Percentiles rank a stretch among this genome's conserved stretches.
phyloP scores from a whole-genome alignment of 2,113 vertebrate genomes.

The Corvus hawaiiensis region DNA sequence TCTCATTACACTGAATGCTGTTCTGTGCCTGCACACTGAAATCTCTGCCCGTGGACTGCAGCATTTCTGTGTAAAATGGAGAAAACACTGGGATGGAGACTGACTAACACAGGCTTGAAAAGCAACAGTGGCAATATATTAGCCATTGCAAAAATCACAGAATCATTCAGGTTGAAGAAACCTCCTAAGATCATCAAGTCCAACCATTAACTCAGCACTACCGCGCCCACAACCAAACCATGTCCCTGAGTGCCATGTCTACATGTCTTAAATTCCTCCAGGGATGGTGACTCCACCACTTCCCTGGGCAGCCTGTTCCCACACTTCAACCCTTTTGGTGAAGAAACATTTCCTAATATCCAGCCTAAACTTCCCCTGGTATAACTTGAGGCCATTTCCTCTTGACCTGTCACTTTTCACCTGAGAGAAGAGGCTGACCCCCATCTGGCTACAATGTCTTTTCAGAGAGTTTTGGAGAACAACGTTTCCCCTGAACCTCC shows the following conservation, averaged over 20 bases:
- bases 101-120: background rate
- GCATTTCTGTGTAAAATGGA: accelerated
- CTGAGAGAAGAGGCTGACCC: background rate
- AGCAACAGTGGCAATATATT: background rate
- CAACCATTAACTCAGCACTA: accelerated
- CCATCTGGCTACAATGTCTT: background rate
- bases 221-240: background rate
- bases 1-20: background rate
- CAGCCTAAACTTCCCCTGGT: background rate
- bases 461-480: background rate
- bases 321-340: background rate
- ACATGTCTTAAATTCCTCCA: background rate
- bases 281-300: no score
- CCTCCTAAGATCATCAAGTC: background rate
- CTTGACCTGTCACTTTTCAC: background rate
- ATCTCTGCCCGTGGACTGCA: background rate
- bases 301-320: background rate
- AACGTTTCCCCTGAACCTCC: background rate
- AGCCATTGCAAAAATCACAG: background rate
- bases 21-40: no score
- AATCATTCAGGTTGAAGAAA: background rate
- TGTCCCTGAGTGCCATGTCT: background rate
- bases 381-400: background rate
- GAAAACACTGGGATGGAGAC: background rate
- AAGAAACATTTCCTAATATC: background rate